These are phyloP conservation scores for Limnodromus scolopaceus DNA, from an alignment of 2,797 vertebrate species.

Conservation along the genomic window DNA sequence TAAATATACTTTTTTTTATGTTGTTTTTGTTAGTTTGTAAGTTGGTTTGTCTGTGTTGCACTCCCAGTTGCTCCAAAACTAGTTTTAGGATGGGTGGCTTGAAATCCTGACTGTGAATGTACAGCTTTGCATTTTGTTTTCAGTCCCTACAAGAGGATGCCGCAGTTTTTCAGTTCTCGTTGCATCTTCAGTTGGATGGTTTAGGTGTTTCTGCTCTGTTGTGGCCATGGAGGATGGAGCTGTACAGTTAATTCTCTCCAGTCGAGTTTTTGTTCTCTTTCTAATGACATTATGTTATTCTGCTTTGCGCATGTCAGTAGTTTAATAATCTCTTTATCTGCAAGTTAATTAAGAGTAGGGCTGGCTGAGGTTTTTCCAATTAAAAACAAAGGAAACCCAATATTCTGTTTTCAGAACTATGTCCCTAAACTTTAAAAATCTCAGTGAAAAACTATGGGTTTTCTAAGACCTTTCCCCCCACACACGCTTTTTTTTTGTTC, in stretches of 20 bases:
- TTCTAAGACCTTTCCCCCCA: background rate
- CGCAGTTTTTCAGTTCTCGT: background rate
- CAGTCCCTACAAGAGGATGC: background rate
- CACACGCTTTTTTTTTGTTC: background rate
- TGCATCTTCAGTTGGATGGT: background rate
- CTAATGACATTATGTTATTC: background rate
- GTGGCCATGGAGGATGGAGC: background rate
- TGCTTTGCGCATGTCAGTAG: background rate
- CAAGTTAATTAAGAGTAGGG: background rate
- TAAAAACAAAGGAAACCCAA: background rate
- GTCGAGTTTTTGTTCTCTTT: background rate
- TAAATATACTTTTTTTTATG: background rate
- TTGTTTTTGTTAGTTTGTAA: background rate
- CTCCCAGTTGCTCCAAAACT: background rate
- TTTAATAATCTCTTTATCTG: background rate
- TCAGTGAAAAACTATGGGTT: background rate
- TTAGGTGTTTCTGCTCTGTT: background rate
- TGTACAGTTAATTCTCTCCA: background rate
- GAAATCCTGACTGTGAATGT: background rate
- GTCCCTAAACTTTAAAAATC: background rate
- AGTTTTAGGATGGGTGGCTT: background rate
- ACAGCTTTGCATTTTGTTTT: background rate
- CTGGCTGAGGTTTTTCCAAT: background rate
- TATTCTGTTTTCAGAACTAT: background rate
- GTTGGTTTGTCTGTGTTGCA: background rate